phyloP scores from a whole-genome alignment of 2,888 invertebrate species.

The Clanis bilineata region DNA sequence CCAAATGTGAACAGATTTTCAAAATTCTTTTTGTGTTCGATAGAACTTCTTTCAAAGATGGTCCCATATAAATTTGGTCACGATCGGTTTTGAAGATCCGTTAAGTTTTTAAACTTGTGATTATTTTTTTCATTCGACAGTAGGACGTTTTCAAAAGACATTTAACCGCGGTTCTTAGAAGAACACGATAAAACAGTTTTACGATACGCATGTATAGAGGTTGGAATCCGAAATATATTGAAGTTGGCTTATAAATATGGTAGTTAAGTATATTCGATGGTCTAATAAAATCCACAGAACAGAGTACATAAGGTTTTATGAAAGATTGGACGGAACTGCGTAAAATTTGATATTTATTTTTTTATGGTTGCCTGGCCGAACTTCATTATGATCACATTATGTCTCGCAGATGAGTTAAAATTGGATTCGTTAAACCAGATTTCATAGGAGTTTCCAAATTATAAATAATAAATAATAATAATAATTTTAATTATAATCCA shows the following conservation, averaged over 20 bases:
- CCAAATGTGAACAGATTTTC: too few relatives aligned
- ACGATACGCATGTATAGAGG: not conserved
- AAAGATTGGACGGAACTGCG: not conserved
- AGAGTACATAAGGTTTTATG: not conserved
- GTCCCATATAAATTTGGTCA: too few relatives aligned
- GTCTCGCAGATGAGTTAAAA: not conserved
- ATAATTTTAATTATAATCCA: too few relatives aligned
- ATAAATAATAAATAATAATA: too few relatives aligned
- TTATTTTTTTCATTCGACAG: too few relatives aligned
- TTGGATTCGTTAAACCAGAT: not conserved
- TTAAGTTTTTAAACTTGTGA: too few relatives aligned
- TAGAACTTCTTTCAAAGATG: too few relatives aligned
- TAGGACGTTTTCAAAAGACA: not conserved
- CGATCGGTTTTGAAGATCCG: too few relatives aligned
- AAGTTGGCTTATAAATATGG: conserved; percentile 1
- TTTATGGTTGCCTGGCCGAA: not conserved
- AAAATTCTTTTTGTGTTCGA: too few relatives aligned
- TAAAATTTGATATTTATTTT: conserved; percentile 8
- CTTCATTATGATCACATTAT: not conserved
- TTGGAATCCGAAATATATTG: not conserved
- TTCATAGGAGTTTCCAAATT: not conserved
- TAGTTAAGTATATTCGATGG: not conserved
- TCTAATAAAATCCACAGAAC: not conserved
- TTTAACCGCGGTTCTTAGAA: not conserved
- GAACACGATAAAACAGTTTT: not conserved